Base-by-base conservation (phyloP, 2,113 vertebrate genomes). In the Pangasianodon gigas region DNA sequence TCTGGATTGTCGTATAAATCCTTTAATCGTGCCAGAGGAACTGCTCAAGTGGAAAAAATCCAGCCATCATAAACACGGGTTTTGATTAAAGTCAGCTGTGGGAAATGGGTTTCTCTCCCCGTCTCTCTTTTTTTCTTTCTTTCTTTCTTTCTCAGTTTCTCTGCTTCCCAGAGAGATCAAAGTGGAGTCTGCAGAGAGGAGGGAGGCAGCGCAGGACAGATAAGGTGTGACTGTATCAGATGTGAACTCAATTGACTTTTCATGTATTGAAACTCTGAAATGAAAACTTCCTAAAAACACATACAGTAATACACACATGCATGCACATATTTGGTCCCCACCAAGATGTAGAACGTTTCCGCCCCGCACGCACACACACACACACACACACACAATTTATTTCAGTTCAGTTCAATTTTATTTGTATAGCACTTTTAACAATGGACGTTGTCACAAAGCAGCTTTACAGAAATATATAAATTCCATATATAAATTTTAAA, bases 1-100 rank as follows among this genome's bases (percentile, higher is more conserved):
- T 80, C 46, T 84, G 90, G 58, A 86, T 87, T 26, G 56, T 52
- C 85, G 81, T 65, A 71, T n/a, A 54, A 89, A 87, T n/a, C 13
- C 58, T 83, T 71, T 83, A 60, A 89, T 88, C 88, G 75, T n/a
- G 84, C 56, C 77, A 86, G 71, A 77, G 41, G 37, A 44, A 87
- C 89, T 90, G n/a, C 32, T 44, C 80, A 48, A 44, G 29, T 85
- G n/a, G n/a, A 86, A 91, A 84, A 93, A 92, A 74, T 81, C 37
- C 9, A 58, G 84, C 83, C 21, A 58, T 90, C 80, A 74, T 87
- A 91, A 91, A 91, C 80, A 89, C 60, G 83, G 75, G 84, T 86
- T 89, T 77, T 69, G 88, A 89, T 77, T 60, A 24, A 83, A 87
- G 65, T 75, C 89, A 84, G 89, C 86, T 90, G 69, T 84, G 80